phyloP scores from a whole-genome alignment of 1,140 invertebrate species.

The Cherax destructor region DNA sequence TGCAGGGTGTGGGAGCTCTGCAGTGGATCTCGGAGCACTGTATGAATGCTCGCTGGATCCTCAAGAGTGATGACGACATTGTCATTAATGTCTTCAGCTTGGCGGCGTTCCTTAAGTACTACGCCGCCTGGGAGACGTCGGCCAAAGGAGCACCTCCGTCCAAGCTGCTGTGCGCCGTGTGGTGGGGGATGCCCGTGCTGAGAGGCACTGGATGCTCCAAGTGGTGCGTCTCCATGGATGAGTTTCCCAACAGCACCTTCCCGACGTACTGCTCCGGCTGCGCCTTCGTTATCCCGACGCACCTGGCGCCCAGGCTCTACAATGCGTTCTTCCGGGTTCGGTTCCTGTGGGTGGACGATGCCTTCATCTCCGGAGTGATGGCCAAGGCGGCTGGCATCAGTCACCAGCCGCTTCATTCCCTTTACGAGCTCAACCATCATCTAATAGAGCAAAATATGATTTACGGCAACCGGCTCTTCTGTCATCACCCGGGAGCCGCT shows the following conservation, averaged over 20 bases:
- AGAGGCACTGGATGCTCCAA: constrained; percentile 57
- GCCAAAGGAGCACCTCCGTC: not conserved
- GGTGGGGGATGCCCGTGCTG: constrained; percentile 52
- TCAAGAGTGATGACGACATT: constrained; percentile 75
- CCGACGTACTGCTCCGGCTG: constrained; percentile 73
- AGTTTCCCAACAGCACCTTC: constrained; percentile 72
- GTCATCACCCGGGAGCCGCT: constrained; percentile 27
- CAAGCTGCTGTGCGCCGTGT: constrained; percentile 39
- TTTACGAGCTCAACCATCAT: constrained; percentile 43
- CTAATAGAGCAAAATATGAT: constrained; percentile 21
- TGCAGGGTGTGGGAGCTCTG: constrained; percentile 66
- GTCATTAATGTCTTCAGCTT: constrained; percentile 61
- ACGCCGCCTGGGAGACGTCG: not conserved
- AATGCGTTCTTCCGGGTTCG: constrained; percentile 72
- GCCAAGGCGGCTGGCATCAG: constrained; percentile 71
- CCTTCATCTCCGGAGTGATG: constrained; percentile 76
- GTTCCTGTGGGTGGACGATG: constrained; percentile 77
- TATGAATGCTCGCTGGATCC: constrained; percentile 72
- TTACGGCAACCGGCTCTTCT: constrained; percentile 38
- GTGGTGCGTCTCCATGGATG: constrained; percentile 73
- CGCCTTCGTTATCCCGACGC: constrained; percentile 72
- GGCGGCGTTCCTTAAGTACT: not conserved
- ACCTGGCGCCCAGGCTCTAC: constrained; percentile 68
- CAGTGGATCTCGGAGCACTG: constrained; percentile 75
- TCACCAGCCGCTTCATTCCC: constrained; percentile 36